These are phyloP conservation scores for Archocentrus centrarchus DNA, from an alignment of 2,113 vertebrate genomes.

Conservation along the genomic window DNA sequence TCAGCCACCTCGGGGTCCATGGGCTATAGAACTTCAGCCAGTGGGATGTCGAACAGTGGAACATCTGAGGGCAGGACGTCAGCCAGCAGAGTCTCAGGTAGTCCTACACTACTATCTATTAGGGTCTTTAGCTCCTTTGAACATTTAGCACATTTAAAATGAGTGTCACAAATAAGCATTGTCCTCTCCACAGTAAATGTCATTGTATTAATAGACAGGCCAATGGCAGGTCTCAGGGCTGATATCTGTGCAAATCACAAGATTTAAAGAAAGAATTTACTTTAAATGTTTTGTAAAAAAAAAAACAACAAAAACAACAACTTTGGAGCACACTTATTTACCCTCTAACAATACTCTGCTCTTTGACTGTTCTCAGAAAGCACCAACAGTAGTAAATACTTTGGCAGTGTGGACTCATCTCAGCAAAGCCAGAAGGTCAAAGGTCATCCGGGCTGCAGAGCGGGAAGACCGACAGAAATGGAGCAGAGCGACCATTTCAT, in stretches of 20 bases:
- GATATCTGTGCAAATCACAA: background rate
- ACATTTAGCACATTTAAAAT: no score
- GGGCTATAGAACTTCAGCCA: constrained; percentile 79
- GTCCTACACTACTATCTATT: constrained; percentile 84
- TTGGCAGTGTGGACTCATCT: constrained; percentile 92
- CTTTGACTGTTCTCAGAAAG: constrained; percentile 76
- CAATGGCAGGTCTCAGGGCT: background rate
- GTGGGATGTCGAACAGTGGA: constrained; percentile 67
- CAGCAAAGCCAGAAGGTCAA: constrained; percentile 87
- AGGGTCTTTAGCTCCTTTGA: no score
- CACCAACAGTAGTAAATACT: constrained; percentile 92
- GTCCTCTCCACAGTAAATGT: background rate
- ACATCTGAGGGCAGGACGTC: constrained; percentile 71
- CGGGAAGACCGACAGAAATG: constrained; percentile 47
- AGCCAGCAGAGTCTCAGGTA: constrained; percentile 70
- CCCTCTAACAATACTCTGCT: background rate
- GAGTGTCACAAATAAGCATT: background rate
- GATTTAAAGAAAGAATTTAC: background rate
- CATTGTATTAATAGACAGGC: background rate
- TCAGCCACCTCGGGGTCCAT: constrained; percentile 88
- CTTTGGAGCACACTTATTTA: background rate
- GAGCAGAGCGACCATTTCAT: constrained; percentile 78
- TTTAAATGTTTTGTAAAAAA: no score
- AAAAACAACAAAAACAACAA: no score
- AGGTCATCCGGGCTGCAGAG: constrained; percentile 39